phyloP scores from a whole-genome alignment of 2,888 invertebrate species.

The Chymomyza procnemis region DNA sequence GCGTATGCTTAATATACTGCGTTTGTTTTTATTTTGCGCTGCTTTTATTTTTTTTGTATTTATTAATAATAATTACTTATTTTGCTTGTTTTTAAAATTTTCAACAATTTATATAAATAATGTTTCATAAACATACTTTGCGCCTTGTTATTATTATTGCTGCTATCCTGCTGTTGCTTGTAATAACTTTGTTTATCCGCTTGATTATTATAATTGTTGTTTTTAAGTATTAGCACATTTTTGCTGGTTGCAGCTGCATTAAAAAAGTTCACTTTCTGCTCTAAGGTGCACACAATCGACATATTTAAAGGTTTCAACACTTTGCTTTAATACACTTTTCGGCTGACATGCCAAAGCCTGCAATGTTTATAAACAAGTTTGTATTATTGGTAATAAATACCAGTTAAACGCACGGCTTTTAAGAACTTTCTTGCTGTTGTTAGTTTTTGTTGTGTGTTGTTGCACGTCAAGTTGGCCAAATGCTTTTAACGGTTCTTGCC shows the following conservation, averaged over 20 bases:
- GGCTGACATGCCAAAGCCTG: not conserved
- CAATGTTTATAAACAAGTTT: not conserved
- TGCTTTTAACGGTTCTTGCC: slow-evolving; percentile 40
- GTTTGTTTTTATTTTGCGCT: slow-evolving; percentile 15
- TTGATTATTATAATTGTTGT: slow-evolving; percentile 31
- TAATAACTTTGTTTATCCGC: slow-evolving; percentile 38
- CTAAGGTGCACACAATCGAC: slow-evolving; percentile 75
- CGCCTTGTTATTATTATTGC: slow-evolving; percentile 9
- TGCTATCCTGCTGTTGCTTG: slow-evolving; percentile 14
- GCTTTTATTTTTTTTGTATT: slow-evolving; percentile 6
- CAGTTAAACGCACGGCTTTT: slow-evolving; percentile 1
- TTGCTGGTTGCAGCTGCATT: slow-evolving; percentile 63
- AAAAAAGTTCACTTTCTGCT: slow-evolving; percentile 73
- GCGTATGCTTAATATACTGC: slow-evolving; percentile 9
- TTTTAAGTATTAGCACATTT: slow-evolving; percentile 46
- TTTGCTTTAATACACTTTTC: slow-evolving; percentile 4
- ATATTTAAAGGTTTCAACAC: slow-evolving; percentile 49
- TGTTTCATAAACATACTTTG: slow-evolving; percentile 9
- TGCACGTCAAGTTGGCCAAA: slow-evolving; percentile 27
- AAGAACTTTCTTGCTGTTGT: slow-evolving; percentile 18
- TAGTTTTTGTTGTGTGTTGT: slow-evolving; percentile 17
- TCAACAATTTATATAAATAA: not conserved
- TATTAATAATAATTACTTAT: not conserved
- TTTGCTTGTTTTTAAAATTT: not conserved
- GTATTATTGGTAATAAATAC: not conserved